phyloP scores from a whole-genome alignment of 2,797 vertebrate genomes.

The Notamacropus eugenii region DNA sequence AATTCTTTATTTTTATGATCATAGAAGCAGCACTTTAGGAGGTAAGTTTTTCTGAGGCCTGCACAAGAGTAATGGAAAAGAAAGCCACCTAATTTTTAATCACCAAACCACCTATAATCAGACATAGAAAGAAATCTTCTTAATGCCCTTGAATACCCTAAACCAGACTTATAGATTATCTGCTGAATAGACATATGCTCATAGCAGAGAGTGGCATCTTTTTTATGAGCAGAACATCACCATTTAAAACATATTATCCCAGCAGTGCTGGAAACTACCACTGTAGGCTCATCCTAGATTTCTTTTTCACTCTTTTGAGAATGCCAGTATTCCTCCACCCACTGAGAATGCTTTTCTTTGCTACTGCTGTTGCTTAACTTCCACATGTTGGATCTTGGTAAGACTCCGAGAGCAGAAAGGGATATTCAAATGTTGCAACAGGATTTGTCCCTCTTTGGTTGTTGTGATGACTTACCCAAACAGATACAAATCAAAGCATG shows the following conservation, averaged over 20 bases:
- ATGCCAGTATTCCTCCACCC: not conserved
- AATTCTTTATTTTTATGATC: not conserved
- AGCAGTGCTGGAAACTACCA: not conserved
- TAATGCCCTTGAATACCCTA: not conserved
- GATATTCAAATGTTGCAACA: not conserved
- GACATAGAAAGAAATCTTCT: not conserved
- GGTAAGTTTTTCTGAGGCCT: not conserved
- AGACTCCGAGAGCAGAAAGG: not conserved
- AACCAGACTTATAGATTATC: not conserved
- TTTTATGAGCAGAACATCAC: not conserved
- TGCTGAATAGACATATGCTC: not conserved
- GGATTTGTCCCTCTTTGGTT: not conserved
- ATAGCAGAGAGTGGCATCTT: not conserved
- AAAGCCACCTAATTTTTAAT: not conserved
- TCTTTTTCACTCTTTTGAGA: not conserved
- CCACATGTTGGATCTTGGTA: not conserved
- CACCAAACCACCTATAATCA: not conserved
- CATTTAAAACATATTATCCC: not conserved
- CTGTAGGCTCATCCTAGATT: not conserved
- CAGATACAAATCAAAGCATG: not conserved
- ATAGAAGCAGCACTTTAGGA: not conserved
- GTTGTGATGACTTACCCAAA: not conserved
- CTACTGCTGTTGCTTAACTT: not conserved
- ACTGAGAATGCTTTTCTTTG: not conserved
- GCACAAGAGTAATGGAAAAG: not conserved